Evolutionary conservation across 2,113 vertebrate genomes (phyloP).

Genomic region (Dasypus novemcinctus): DNA sequence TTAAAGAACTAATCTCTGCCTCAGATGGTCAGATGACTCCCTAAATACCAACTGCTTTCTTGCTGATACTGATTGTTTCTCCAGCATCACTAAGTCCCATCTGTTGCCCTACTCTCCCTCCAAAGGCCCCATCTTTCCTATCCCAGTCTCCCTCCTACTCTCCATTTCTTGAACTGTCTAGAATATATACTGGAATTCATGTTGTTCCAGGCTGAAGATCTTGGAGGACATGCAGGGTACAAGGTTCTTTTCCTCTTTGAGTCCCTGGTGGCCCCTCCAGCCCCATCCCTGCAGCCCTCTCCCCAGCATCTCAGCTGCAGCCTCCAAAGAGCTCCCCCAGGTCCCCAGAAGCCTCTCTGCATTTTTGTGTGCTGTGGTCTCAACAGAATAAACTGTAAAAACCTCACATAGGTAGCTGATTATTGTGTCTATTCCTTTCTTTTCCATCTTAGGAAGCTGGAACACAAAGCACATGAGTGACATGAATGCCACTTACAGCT

Average conservation of each 20-base stretch:
- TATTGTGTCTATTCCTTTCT: neutral
- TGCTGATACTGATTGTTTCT: neutral
- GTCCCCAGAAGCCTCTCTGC: neutral
- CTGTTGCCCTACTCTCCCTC: neutral
- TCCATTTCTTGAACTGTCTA: neutral
- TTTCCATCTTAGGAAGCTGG: slow-evolving; percentile 85
- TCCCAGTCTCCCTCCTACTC: neutral
- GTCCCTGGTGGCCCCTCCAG: no score
- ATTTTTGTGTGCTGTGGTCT: neutral
- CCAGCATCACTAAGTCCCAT: neutral
- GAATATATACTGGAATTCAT: neutral
- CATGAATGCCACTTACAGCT: slow-evolving; percentile 89
- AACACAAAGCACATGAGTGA: slow-evolving; percentile 89
- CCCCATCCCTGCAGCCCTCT: neutral
- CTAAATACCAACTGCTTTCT: neutral
- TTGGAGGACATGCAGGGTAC: neutral
- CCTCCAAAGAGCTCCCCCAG: neutral
- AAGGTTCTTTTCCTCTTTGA: neutral
- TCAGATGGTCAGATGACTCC: neutral
- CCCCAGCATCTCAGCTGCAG: neutral
- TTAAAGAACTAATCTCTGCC: neutral
- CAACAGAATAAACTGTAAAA: neutral
- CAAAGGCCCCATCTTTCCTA: neutral
- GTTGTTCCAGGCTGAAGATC: neutral
- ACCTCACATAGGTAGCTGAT: neutral